Evolutionary conservation across 2,888 invertebrate genomes (phyloP).

Genomic region (Cryptophagus acutangulus): DNA sequence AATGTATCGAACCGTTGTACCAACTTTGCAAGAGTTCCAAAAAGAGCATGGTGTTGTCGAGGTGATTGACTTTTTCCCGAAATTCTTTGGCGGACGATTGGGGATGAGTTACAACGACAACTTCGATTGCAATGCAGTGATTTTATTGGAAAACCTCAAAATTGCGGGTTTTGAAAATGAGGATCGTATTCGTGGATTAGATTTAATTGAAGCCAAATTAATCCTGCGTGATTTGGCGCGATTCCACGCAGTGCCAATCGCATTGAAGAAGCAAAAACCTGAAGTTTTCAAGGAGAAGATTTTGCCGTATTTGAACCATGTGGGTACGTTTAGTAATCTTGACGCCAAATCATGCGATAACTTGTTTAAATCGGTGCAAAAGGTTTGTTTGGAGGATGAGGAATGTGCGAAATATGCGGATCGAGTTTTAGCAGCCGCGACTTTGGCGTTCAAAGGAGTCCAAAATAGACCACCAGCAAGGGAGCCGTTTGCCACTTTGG

Average conservation of each 20-base stretch:
- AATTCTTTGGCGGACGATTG: conserved; percentile 46
- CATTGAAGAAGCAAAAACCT: conserved; percentile 47
- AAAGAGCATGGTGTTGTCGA: conserved; percentile 42
- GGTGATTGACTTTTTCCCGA: conserved; percentile 45
- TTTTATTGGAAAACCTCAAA: conserved; percentile 55
- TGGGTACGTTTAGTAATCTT: conserved; percentile 5
- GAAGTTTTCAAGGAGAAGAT: conserved; percentile 41
- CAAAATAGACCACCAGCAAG: conserved; percentile 23
- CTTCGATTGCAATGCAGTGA: conserved; percentile 51
- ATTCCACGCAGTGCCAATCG: conserved; percentile 55
- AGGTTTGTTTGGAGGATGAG: conserved; percentile 11
- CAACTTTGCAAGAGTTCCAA: conserved; percentile 46
- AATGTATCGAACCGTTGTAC: conserved; percentile 48
- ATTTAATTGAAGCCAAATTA: conserved; percentile 47
- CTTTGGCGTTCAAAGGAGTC: conserved; percentile 21
- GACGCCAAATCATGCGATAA: not conserved
- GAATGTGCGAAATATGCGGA: too few relatives aligned
- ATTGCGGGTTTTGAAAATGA: conserved; percentile 49
- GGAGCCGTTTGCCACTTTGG: conserved; percentile 51
- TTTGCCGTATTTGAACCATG: conserved; percentile 37
- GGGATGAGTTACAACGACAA: not conserved
- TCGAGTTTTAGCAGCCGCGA: not conserved
- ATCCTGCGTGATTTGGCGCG: conserved; percentile 50
- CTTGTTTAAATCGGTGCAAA: not conserved
- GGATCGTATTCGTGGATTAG: conserved; percentile 49